Percentiles rank a stretch among this genome's conserved stretches.
Evolutionary conservation across 2,888 invertebrate species (phyloP).

Genomic region (Yponomeuta malinellus): DNA sequence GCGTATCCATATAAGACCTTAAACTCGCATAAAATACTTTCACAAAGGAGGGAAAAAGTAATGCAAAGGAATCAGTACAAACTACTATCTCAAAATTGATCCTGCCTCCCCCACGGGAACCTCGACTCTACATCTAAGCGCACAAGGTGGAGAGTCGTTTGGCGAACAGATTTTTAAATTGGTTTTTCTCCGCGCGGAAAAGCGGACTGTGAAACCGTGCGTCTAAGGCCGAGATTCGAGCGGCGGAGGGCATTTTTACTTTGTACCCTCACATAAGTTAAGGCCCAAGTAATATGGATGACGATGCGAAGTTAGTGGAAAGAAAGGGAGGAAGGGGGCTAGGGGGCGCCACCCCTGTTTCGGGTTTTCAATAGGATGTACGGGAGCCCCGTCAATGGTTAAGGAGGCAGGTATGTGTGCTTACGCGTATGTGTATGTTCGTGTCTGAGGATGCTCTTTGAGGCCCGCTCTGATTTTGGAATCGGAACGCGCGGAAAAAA

Average conservation of each 20-base stretch:
- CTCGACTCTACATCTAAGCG: slow-evolving; percentile 17
- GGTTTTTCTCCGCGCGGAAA: slow-evolving; percentile 16
- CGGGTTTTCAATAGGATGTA: slow-evolving; percentile 74
- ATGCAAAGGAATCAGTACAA: slow-evolving; percentile 72
- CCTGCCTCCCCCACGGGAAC: slow-evolving; percentile 32
- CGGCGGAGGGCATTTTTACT: slow-evolving; percentile 4
- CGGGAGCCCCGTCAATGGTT: slow-evolving; percentile 56
- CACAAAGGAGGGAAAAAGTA: slow-evolving; percentile 72
- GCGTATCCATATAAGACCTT: slow-evolving; percentile 67
- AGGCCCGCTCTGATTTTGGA: slow-evolving; percentile 10
- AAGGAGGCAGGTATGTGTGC: slow-evolving; percentile 48
- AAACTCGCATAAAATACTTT: slow-evolving; percentile 70
- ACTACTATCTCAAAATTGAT: slow-evolving; percentile 73
- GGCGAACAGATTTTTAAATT: slow-evolving; percentile 19
- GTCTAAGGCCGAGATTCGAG: slow-evolving; percentile 1
- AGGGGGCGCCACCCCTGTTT: slow-evolving; percentile 67
- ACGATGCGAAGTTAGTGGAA: slow-evolving; percentile 73
- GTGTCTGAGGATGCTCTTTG: background rate
- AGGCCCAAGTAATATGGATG: slow-evolving; percentile 73
- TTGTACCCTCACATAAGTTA: slow-evolving; percentile 68
- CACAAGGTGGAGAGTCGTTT: slow-evolving; percentile 27
- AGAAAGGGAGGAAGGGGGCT: slow-evolving; percentile 69
- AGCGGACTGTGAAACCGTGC: background rate
- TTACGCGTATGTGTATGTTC: background rate
- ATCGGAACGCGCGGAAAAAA: slow-evolving; percentile 15